A percentile compares a stretch with the other conserved stretches of the same genome.
Evolutionary conservation across 2,113 vertebrate species (phyloP).

Genomic region (human (Homo sapiens)): DNA sequence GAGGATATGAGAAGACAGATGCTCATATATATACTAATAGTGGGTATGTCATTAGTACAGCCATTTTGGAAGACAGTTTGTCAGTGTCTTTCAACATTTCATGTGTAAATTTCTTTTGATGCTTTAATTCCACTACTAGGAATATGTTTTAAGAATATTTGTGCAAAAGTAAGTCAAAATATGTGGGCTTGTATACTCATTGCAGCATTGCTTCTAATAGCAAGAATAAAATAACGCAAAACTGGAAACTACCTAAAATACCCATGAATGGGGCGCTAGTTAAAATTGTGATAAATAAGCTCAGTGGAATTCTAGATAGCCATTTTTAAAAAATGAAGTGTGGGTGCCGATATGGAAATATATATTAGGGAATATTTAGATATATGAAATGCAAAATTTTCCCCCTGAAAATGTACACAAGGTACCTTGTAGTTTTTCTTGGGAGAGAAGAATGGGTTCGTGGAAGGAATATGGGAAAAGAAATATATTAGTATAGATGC

Average conservation of each 20-base stretch:
- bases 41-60: not conserved
- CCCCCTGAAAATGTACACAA: not conserved
- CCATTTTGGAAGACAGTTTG: not conserved
- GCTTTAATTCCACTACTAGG: not conserved
- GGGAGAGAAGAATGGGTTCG: not conserved
- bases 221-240: not conserved
- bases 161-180: not conserved
- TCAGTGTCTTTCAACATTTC: not conserved
- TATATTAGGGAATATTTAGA: not conserved
- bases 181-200: not conserved
- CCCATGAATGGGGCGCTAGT: not conserved
- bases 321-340: not conserved
- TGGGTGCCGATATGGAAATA: not conserved
- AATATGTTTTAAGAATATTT: not conserved
- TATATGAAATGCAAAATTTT: not conserved
- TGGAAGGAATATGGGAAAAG: not conserved
- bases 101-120: not conserved
- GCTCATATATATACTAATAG: not conserved
- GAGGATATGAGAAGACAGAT: not conserved
- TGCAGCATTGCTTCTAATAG: not conserved
- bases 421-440: not conserved
- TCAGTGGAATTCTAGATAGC: not conserved
- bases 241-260: not conserved
- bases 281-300: not conserved
- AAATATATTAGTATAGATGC: not conserved